A percentile compares a stretch with the other conserved stretches of the same genome.
These are phyloP conservation scores for Eupithecia vulgata DNA, from an alignment of 2,888 invertebrate species.

Conservation along the genomic window DNA sequence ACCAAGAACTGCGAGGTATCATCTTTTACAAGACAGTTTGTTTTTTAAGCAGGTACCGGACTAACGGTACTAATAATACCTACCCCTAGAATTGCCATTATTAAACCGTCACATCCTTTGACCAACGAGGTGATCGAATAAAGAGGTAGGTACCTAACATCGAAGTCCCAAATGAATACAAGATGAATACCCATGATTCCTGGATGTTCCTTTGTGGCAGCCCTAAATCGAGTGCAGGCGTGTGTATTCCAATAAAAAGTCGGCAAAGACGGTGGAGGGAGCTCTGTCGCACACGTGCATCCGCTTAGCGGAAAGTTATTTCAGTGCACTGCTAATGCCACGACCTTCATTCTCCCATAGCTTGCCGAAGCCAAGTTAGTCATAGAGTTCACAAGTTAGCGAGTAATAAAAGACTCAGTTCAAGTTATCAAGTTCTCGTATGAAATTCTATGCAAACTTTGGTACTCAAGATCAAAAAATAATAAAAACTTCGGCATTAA, in stretches of 20 bases:
- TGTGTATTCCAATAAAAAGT: constrained; percentile 70
- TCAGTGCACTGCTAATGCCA: constrained; percentile 49
- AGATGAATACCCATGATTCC: background rate
- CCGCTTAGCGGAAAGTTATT: constrained; percentile 79
- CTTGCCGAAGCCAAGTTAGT: constrained; percentile 40
- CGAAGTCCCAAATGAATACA: background rate
- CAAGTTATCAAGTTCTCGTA: background rate
- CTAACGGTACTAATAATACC: background rate
- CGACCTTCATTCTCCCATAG: constrained; percentile 41
- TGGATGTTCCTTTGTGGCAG: constrained; percentile 20
- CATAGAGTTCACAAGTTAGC: background rate
- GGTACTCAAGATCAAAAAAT: background rate
- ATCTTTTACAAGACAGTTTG: background rate
- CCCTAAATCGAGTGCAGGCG: constrained; percentile 49
- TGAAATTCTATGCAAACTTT: background rate
- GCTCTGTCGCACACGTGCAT: constrained; percentile 79
- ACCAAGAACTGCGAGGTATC: background rate
- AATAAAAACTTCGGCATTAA: background rate
- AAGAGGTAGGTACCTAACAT: background rate
- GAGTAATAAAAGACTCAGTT: background rate
- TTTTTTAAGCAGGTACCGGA: no score
- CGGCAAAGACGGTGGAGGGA: constrained; percentile 53
- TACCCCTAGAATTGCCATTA: background rate
- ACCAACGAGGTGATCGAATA: no score
- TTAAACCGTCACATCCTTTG: background rate